Percentiles rank a stretch among this genome's conserved stretches.
phyloP scores from a whole-genome alignment of 1,140 invertebrate species.

The Caenorhabditis elegans region DNA sequence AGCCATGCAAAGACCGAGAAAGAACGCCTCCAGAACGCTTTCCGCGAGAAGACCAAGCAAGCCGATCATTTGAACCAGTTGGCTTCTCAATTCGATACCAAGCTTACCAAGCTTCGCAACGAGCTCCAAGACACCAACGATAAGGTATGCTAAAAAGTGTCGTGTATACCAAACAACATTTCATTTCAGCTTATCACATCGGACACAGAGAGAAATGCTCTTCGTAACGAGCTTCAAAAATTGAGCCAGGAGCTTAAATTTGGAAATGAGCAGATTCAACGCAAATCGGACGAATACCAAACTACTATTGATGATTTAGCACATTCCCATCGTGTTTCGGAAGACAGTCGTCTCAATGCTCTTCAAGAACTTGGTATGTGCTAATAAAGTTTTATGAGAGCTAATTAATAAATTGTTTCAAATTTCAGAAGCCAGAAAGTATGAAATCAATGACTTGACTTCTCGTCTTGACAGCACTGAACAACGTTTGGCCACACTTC shows the following conservation, averaged over 20 bases:
- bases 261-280: constrained; percentile 63
- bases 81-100: constrained; percentile 58
- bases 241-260: constrained; percentile 64
- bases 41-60: constrained; percentile 63
- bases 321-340: constrained; percentile 58
- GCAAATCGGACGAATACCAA: constrained; percentile 66
- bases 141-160: constrained; percentile 50
- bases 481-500: constrained; percentile 58
- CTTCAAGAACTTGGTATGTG: constrained; percentile 57
- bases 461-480: constrained; percentile 64
- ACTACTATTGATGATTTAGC: constrained; percentile 60
- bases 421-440: constrained; percentile 56
- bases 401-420: too few species aligned
- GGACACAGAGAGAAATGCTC: constrained; percentile 59
- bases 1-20: constrained; percentile 60
- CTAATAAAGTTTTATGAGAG: too few species aligned
- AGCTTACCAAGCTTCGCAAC: constrained; percentile 58
- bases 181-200: constrained; percentile 58
- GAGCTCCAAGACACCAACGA: constrained; percentile 62
- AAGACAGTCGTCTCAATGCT: constrained; percentile 62
- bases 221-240: constrained; percentile 52
- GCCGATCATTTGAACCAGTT: constrained; percentile 62
- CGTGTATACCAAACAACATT: too few species aligned
- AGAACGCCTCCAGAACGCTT: constrained; percentile 59
- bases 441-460: constrained; percentile 60